Evolutionary conservation across 2,113 vertebrate species (phyloP).

Genomic region (Vireo altiloquus): DNA sequence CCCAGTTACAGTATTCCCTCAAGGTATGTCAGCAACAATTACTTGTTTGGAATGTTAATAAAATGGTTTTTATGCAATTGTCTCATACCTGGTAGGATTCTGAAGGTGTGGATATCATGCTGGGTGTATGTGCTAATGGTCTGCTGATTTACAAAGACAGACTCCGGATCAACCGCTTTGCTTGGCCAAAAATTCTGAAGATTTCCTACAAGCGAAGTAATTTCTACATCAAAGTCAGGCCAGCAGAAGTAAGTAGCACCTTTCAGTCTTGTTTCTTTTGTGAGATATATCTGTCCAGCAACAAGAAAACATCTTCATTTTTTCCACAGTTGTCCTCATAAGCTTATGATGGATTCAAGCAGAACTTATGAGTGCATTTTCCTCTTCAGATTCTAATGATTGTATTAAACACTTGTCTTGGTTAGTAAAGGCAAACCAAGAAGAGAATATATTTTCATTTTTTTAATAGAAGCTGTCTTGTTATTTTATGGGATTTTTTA

Average conservation of each 20-base stretch:
- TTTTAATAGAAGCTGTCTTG: neutral
- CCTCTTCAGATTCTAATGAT: neutral
- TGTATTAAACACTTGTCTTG: neutral
- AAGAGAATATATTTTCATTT: neutral
- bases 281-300: neutral
- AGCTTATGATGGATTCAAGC: neutral
- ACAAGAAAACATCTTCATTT: neutral
- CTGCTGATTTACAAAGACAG: slow-evolving; percentile 97
- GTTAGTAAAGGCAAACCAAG: neutral
- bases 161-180: slow-evolving; percentile 97
- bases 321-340: neutral
- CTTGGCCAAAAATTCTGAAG: slow-evolving; percentile 99
- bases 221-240: slow-evolving; percentile 98
- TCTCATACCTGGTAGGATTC: slow-evolving; percentile 81
- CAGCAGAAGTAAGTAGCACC: slow-evolving; percentile 85
- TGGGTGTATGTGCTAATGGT: slow-evolving; percentile 94
- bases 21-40: neutral
- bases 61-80: neutral
- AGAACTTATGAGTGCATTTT: neutral
- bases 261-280: neutral
- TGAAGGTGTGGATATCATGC: slow-evolving; percentile 97
- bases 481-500: neutral
- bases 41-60: neutral
- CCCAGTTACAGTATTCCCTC: neutral
- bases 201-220: slow-evolving; percentile 98